Evolutionary conservation across 1,140 invertebrate species (phyloP), one percentile per base, ranked within the genome.

Genomic region (Diorhabda carinulata): DNA sequence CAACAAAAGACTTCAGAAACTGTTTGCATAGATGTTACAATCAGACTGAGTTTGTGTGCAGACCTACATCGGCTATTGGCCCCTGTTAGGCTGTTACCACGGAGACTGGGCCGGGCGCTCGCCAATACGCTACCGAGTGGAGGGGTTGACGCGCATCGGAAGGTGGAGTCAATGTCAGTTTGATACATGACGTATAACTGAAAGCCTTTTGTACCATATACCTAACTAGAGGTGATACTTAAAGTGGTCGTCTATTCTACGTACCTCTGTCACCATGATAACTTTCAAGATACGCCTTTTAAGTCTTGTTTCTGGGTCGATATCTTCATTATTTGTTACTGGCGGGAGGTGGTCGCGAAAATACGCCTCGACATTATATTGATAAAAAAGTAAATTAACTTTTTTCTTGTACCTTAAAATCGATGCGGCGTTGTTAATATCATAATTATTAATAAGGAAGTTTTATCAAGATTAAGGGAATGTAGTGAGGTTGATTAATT

Each of bases 151-250:
- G 68, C 61, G 43, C 10, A 59, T 63, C 66, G 62, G 65, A 25
- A 72, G 77, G 73, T 42, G 73, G 72, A 45, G 43, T 69, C 57
- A 61, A 68, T 75, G 71, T 77, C 75, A 72, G 56, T 77, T 69
- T 66, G 73, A 73, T 72, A 73, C 63, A 72, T 68, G 63, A 69
- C 71, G 64, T 73, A 72, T 72, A 64, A 61, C 70, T 67, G 68
- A 66, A 68, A 70, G 73, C 73, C 69, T 74, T 25, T 76, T 76
- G 75, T 76, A 75, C 70, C 75, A 74, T 76, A 75, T 70, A 74
- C 74, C 78, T 79, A 78, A 79, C 78, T 78, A 78, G 74, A 79
- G 73, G 72, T 79, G 79, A 80, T 76, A 74, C 74, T 74, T 80
- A 79, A 80, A 80, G 79, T 80, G 79, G 78, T 77, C 70, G 65